Base-by-base conservation (phyloP, 2,113 vertebrate genomes). In the Ctenodactylus gundi region DNA sequence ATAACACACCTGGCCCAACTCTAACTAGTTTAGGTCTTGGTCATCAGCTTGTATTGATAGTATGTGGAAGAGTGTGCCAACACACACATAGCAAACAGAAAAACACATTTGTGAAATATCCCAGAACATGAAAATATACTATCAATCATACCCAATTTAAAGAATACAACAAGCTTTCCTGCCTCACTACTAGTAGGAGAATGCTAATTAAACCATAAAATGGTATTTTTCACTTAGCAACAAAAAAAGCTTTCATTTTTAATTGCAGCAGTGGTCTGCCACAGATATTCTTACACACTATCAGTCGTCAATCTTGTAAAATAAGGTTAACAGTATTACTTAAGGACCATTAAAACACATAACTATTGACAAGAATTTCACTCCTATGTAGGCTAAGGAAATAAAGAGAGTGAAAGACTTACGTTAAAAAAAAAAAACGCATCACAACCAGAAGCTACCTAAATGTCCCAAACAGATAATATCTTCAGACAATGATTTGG, bases 401-500 rank as follows among this genome's bases (percentile, higher is more conserved):
- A 78, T 81, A 53, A 46, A 46, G n/a, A 72, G 81, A 82, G 29
- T 31, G 0, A 88, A 91, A 87, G 14, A 73, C 58, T 41, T 64
- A 91, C 41, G 39, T 53, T 29, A 44, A 92, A 83, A 64, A 57
- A 93, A 80, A 67, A 77, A 57, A 25, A 27, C 65, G 89, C 51
- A 73, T n/a, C 65, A 31, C n/a, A 86, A 78, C 31, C 31, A 90
- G 62, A 95, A 93, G 73, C 41, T 62, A 96, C 6, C 65, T 86
- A 81, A 80, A n/a, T n/a, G 44, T 39, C n/a, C 75, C 51, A 65
- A 92, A 51, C 9, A 92, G 34, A 53, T 1, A 36, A 12, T n/a
- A 65, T 20, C 15, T 53, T 58, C 39, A 77, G 41, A 62, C n/a
- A 85, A 88, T 65, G 17, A 77, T 60, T 67, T 58, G 6, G 90